Percentiles rank a stretch among this genome's conserved stretches.
These are phyloP conservation scores for Labeo catla DNA, from an alignment of 2,113 vertebrate species.

Conservation along the genomic window DNA sequence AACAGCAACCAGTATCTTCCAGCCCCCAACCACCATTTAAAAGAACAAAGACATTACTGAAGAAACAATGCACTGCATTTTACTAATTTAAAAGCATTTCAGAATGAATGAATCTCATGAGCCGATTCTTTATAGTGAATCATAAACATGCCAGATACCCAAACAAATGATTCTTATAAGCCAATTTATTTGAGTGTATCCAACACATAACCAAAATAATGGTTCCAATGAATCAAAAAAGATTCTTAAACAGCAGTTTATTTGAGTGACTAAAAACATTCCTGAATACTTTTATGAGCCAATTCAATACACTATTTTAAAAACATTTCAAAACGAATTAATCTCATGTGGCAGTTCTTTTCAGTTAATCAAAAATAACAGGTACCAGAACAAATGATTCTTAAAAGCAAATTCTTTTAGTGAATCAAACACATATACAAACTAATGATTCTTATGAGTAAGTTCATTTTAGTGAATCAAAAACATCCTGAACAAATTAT, in stretches of 20 bases:
- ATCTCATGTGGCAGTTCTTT: too few species aligned
- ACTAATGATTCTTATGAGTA: background rate
- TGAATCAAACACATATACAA: background rate
- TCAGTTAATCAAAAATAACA: too few species aligned
- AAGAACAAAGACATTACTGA: background rate
- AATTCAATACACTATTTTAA: too few species aligned
- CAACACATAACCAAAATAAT: too few species aligned
- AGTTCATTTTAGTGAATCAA: background rate
- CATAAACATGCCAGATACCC: too few species aligned
- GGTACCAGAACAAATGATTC: background rate
- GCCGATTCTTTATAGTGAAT: background rate
- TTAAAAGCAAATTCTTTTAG: background rate
- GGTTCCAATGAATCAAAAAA: too few species aligned
- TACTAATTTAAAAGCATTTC: background rate
- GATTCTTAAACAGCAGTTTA: too few species aligned
- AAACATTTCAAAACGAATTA: too few species aligned
- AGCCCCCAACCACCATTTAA: background rate
- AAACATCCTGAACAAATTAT: background rate
- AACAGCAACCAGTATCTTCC: background rate
- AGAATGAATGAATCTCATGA: background rate
- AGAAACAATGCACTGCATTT: background rate
- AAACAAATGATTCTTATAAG: too few species aligned
- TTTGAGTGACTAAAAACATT: too few species aligned
- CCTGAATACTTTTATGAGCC: too few species aligned
- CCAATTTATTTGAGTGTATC: too few species aligned